A percentile compares a stretch with the other conserved stretches of the same genome.
Evolutionary conservation across 2,797 vertebrate species (phyloP).

Genomic region (Hapalemur alaotrensis): DNA sequence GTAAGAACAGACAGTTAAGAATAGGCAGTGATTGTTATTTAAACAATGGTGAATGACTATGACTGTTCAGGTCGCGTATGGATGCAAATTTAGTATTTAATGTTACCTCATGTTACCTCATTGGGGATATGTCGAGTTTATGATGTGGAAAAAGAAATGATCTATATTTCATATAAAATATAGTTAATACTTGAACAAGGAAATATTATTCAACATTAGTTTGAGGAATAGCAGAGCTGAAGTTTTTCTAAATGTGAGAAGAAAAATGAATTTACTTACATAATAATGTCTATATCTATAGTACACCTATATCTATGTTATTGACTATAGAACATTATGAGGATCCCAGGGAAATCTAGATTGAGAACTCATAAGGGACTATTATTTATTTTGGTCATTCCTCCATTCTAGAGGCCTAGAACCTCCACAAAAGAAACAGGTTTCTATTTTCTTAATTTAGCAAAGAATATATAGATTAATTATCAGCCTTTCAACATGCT

Average conservation of each 20-base stretch:
- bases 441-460: neutral
- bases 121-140: neutral
- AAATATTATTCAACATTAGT: neutral
- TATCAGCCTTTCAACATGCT: neutral
- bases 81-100: neutral
- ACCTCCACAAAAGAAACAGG: neutral
- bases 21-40: neutral
- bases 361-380: neutral
- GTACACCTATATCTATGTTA: neutral
- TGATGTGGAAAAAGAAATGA: neutral
- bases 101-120: neutral
- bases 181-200: neutral
- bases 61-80: neutral
- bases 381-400: neutral
- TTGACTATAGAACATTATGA: neutral
- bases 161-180: neutral
- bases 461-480: neutral
- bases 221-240: neutral
- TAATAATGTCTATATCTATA: neutral
- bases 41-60: neutral
- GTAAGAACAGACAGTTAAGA: too few species aligned
- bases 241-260: neutral
- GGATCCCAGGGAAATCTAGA: neutral
- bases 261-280: neutral
- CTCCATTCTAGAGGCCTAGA: neutral